A percentile compares a stretch with the other conserved stretches of the same genome.
Conservation (phyloP, 2,888 invertebrate species). For the Drosophila robusta region DNA sequence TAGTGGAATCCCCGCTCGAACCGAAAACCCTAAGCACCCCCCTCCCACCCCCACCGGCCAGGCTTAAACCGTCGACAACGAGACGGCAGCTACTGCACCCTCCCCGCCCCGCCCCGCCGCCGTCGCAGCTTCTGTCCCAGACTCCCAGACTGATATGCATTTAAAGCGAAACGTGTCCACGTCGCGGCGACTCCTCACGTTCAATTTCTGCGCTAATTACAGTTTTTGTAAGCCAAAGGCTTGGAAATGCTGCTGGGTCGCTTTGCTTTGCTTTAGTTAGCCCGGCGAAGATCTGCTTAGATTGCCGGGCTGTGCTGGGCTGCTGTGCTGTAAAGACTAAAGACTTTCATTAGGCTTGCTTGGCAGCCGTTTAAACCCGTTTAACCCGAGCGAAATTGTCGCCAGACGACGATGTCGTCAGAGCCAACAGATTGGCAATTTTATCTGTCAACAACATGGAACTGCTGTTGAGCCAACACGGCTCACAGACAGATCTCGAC, state of each 20-base stretch:
- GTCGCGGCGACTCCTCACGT: constrained; percentile 66
- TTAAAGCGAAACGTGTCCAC: constrained; percentile 79
- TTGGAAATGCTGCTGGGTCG: constrained; percentile 15
- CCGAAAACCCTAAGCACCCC: too few species aligned
- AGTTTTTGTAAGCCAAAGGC: constrained; percentile 79
- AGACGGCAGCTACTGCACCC: constrained; percentile 4
- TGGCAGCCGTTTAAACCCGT: constrained; percentile 75
- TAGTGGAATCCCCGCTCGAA: constrained; percentile 33
- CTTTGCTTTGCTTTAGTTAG: constrained; percentile 29
- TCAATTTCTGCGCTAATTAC: constrained; percentile 83
- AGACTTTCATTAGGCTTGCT: constrained; percentile 79
- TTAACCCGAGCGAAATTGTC: constrained; percentile 76
- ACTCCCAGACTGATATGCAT: constrained; percentile 73
- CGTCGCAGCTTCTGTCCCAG: constrained; percentile 18
- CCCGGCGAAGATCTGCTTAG: constrained; percentile 67
- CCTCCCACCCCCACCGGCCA: neutral
- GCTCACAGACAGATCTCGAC: constrained; percentile 15
- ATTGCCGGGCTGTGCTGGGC: constrained; percentile 52
- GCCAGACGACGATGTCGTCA: constrained; percentile 53
- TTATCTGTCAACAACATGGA: constrained; percentile 80
- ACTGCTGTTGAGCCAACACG: constrained; percentile 57
- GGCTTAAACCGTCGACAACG: constrained; percentile 19
- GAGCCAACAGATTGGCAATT: constrained; percentile 71
- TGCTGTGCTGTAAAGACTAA: constrained; percentile 58
- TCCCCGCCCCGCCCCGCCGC: neutral